Conservation (phyloP, 1,140 invertebrate genomes). For the Lethrus apterus region DNA sequence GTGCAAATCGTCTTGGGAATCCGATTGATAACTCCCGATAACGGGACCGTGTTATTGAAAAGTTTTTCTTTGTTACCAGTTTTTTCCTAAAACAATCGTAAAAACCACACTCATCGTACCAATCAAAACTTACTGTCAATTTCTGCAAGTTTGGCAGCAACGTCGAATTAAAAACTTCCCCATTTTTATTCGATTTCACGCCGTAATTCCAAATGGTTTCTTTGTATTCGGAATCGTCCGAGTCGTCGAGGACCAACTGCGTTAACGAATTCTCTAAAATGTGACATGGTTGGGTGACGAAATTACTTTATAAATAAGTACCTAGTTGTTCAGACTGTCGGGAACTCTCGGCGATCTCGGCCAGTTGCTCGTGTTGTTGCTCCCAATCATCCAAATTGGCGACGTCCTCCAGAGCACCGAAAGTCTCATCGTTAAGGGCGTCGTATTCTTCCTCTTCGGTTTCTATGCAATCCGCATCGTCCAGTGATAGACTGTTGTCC, state of each 20-base stretch:
- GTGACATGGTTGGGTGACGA: not conserved
- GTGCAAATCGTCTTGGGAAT: conserved; percentile 44
- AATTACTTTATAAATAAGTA: conserved; percentile 11
- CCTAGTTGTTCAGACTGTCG: conserved; percentile 40
- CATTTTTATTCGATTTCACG: conserved; percentile 23
- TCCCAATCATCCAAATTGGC: conserved; percentile 60
- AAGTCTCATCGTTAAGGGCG: conserved; percentile 84
- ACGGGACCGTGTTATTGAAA: too few species aligned
- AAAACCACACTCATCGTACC: too few species aligned
- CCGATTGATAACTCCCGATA: not conserved
- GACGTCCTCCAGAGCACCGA: conserved; percentile 60
- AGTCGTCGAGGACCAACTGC: conserved; percentile 51
- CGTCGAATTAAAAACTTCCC: conserved; percentile 23
- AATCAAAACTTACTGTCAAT: conserved; percentile 28
- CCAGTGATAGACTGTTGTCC: conserved; percentile 34
- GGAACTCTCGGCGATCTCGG: conserved; percentile 50
- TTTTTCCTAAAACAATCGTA: too few species aligned
- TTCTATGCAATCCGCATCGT: conserved; percentile 54
- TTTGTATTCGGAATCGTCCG: conserved; percentile 44
- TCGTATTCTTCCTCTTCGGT: conserved; percentile 81
- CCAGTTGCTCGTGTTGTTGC: conserved; percentile 59
- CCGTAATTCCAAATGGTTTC: not conserved
- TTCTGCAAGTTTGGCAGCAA: conserved; percentile 27
- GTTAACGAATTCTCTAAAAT: conserved; percentile 46
- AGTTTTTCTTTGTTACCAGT: too few species aligned